phyloP scores from a whole-genome alignment of 2,888 invertebrate genomes.

The Epistrophe grossulariae region DNA sequence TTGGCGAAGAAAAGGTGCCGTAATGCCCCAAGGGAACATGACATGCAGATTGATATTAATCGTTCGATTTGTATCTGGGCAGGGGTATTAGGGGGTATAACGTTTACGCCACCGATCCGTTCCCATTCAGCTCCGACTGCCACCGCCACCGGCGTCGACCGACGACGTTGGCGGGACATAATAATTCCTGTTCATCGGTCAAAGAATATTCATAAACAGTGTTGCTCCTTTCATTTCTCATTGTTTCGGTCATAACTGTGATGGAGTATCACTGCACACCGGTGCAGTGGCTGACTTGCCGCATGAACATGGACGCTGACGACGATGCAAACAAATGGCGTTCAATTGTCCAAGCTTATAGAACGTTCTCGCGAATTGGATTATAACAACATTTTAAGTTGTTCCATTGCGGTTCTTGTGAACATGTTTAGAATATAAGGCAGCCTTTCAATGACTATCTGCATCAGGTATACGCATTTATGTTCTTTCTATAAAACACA shows the following conservation, averaged over 20 bases:
- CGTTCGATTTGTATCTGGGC: slow-evolving; percentile 40
- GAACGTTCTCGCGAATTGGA: slow-evolving; percentile 52
- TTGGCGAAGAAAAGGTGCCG: slow-evolving; percentile 66
- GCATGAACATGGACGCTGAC: not conserved
- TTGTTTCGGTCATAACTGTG: slow-evolving; percentile 52
- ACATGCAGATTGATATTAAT: slow-evolving; percentile 72
- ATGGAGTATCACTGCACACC: slow-evolving; percentile 28
- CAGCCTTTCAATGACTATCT: not conserved
- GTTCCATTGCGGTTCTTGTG: slow-evolving; percentile 54
- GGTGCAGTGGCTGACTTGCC: not conserved
- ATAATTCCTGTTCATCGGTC: slow-evolving; percentile 40
- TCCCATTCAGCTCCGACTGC: not conserved
- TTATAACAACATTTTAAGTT: slow-evolving; percentile 33
- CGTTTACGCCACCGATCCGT: not conserved
- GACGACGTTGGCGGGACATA: not conserved
- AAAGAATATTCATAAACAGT: slow-evolving; percentile 44
- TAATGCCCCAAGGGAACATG: slow-evolving; percentile 65
- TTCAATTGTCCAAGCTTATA: slow-evolving; percentile 49
- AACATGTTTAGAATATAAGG: slow-evolving; percentile 52
- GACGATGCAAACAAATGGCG: slow-evolving; percentile 51
- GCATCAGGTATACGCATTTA: slow-evolving; percentile 23
- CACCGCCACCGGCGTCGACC: not conserved
- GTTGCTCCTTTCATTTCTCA: slow-evolving; percentile 60
- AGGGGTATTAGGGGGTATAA: not conserved
- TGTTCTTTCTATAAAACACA: slow-evolving; percentile 22